Evolutionary conservation across 2,797 vertebrate genomes (phyloP), one percentile per base, ranked within the genome.

Genomic region (Diplodus puntazzo): DNA sequence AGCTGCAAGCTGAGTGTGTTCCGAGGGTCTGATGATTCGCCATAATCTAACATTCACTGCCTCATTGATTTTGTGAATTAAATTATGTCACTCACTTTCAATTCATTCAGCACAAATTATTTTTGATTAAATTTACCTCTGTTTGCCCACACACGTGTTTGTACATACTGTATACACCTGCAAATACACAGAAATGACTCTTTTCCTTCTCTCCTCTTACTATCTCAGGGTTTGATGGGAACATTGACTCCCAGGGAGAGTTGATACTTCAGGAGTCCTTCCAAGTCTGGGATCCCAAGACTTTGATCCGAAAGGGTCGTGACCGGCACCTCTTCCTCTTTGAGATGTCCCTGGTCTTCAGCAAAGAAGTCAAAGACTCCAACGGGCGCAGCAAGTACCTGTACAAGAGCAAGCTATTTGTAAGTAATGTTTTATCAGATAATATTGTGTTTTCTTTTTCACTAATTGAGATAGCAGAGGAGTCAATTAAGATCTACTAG

Each of bases 211-310:
- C n/a, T 49, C 1, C 5, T 6, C 59, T 50, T 5, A 57, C 20
- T 20, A 90, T 80, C 10, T 27, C 89, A 99, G 98, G 98, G 48
- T 99, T 99, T 89, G 98, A 99, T 81, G 98, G 98, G 87, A 99
- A 99, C 91, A 97, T 99, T 21, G 98, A 99, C 94, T 97, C 98
- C 92, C 98, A 98, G 95, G 98, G 98, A 88, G 98, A 99, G 88
- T 95, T 99, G 81, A 99, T 99, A 86, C 96, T 99, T 60, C 98
- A 99, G 95, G 98, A 99, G 87, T 98, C 98, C 82, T 99, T 99
- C 95, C 98, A 99, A 94, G 98, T 99, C 13, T 99, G 98, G 98
- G 98, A 99, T 92, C 98, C 98, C 46, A 99, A 99, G 95, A 99
- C 98, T 69, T 95, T 99, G 50, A 99, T 99, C 83, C 96, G 98